Base-by-base conservation (phyloP, 2,113 vertebrate species). In the Phasianus colchicus region DNA sequence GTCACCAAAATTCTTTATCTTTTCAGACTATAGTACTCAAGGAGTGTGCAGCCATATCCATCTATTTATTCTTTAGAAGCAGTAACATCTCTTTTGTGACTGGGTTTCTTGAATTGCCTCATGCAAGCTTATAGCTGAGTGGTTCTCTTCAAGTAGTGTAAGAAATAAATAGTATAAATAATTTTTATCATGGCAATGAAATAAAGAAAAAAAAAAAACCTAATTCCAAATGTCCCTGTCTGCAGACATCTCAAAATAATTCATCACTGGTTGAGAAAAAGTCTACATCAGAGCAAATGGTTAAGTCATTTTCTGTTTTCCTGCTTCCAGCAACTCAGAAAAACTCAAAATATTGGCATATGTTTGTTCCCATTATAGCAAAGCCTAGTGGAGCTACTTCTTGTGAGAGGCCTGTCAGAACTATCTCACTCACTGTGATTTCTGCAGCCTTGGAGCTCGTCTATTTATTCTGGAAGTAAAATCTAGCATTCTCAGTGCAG, bases 401-500 rank as follows among this genome's bases (percentile, higher is more conserved):
- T 83, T 78, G 42, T 11, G 34, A 91, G 63, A 93, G 21, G 48
- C n/a, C 71, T 89, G 78, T 87, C 84, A 93, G 50, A 87, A 83
- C 4, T 65, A 42, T 47, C 80, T 24, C 38, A 21, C 43, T 71
- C 38, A 25, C 45, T 14, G 72, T 66, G 55, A 77, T n/a, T 88
- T 83, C 79, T 91, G 84, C 60, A 89, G 89, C 54, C 42, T 43
- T 74, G 38, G 50, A 93, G 47, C 50, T 88, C 64, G 80, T 8
- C 25, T 93, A 30, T 80, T 93, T 85, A 73, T 87, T 89, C 64
- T 77, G 64, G 79, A 91, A 80, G 60, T n/a, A 83, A 85, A 85
- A 93, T 83, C 42, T 58, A 92, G 58, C 74, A 92, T 60, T 30
- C 50, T 70, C 55, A 24, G 19, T n/a, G 64, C 58, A 70, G 64